phyloP scores from a whole-genome alignment of 2,888 invertebrate genomes.

The Tetragonisca angustula region DNA sequence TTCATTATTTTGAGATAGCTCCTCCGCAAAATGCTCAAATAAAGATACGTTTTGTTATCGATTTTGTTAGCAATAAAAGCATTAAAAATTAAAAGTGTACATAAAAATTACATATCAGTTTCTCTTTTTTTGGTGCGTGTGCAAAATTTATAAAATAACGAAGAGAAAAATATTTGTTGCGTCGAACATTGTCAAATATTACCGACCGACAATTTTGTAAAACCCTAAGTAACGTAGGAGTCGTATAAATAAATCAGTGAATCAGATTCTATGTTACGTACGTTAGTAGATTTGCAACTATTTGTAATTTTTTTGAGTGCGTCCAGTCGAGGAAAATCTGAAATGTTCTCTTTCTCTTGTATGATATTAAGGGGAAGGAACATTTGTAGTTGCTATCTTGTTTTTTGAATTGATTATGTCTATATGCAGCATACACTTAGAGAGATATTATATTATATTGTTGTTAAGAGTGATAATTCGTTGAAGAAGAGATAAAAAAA shows the following conservation, averaged over 20 bases:
- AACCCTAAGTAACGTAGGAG: slow-evolving; percentile 18
- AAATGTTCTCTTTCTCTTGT: slow-evolving; percentile 10
- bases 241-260: slow-evolving; percentile 39
- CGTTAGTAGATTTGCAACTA: slow-evolving; percentile 70
- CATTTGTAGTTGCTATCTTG: slow-evolving; percentile 29
- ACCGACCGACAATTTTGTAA: slow-evolving; percentile 26
- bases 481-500: slow-evolving; percentile 22
- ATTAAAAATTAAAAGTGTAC: not conserved
- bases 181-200: not conserved
- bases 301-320: slow-evolving; percentile 60
- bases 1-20: slow-evolving; percentile 23
- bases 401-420: slow-evolving; percentile 13
- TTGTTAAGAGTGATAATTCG: slow-evolving; percentile 24
- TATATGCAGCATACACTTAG: slow-evolving; percentile 13
- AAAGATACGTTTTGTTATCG: not conserved
- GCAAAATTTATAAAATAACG: not conserved
- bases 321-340: not conserved
- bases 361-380: not conserved
- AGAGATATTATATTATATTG: slow-evolving; percentile 17
- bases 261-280: slow-evolving; percentile 63
- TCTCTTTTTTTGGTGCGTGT: not conserved
- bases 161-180: not conserved
- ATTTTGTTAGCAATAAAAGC: not conserved
- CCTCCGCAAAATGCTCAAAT: not conserved
- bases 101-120: slow-evolving; percentile 1